Evolutionary conservation across 2,888 invertebrate species (phyloP), one percentile per base, ranked within the genome.

Genomic region (Thumatha senex): DNA sequence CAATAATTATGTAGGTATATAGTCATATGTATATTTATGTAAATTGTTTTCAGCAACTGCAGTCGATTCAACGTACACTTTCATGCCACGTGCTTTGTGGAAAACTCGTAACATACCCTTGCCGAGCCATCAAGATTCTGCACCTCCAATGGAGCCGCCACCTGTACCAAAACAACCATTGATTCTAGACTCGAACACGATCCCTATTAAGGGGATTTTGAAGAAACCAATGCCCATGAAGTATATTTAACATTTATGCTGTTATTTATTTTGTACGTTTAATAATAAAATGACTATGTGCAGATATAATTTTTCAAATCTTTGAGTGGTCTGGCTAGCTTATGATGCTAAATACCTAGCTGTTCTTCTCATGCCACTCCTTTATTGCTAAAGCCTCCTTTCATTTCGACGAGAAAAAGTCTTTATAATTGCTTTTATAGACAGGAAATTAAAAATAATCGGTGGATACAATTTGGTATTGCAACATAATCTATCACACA

Each of bases 211-310:
- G 51, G 90, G 90, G 55, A 91, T 91, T 56, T 64, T 91, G 30
- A 91, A 90, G 58, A 91, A 88, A 73, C 89, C 90, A 0, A 91
- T 90, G 91, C 91, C 91, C 5, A 82, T 90, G 67, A 90, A 87
- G 76, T 91, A 86, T 72, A 83, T 90, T 67, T 87, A 70, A 55
- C 30, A 51, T 56, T 51, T 42, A 14, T 7, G 33, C n/a, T 5
- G 18, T 43, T 12, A 18, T 18, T 34, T 34, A 15, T 43, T 18
- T 33, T 18, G 5, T 33, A 42, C 33, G 8, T 9, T 42, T 33
- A 1, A n/a, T 15, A 42, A 34, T 42, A 34, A 43, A 43, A 33
- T 18, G 15, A 9, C n/a, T n/a, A 31, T 8, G 4, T 18, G 10
- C 14, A 8, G 13, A 8, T 1, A 12, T 7, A 9, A 36, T 36